phyloP scores from a whole-genome alignment of 2,113 vertebrate genomes.

The Rhea pennata region DNA sequence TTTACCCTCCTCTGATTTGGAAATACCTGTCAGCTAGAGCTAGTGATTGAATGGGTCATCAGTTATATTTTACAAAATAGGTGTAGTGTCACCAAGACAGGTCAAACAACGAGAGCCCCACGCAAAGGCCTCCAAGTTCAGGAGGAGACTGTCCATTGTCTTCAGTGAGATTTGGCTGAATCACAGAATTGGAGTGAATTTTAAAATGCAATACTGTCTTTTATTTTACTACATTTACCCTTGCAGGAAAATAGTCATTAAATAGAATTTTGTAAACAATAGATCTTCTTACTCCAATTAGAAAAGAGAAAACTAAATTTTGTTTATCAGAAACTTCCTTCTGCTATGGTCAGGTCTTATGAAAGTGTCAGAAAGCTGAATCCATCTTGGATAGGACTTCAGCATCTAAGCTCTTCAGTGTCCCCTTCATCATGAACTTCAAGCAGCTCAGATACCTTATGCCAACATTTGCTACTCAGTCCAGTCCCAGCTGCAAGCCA shows the following conservation, averaged over 20 bases:
- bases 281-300: background rate
- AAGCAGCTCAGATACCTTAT: background rate
- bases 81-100: background rate
- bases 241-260: background rate
- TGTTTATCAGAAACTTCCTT: background rate
- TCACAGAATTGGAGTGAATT: background rate
- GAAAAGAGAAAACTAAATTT: background rate
- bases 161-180: background rate
- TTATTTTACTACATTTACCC: background rate
- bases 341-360: background rate
- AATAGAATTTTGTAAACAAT: background rate
- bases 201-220: background rate
- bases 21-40: background rate
- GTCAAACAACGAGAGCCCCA: background rate
- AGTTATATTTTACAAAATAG: background rate
- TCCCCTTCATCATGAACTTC: background rate
- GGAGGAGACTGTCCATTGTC: background rate
- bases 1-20: background rate
- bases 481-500: background rate
- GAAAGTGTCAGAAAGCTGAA: background rate
- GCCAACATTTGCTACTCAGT: accelerated
- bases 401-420: background rate
- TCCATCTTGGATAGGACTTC: background rate
- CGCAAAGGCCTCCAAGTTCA: background rate
- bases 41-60: background rate